Evolutionary conservation across 1,140 invertebrate genomes (phyloP), one percentile per base, ranked within the genome.

Genomic region (Lepidotrigona ventralis): DNA sequence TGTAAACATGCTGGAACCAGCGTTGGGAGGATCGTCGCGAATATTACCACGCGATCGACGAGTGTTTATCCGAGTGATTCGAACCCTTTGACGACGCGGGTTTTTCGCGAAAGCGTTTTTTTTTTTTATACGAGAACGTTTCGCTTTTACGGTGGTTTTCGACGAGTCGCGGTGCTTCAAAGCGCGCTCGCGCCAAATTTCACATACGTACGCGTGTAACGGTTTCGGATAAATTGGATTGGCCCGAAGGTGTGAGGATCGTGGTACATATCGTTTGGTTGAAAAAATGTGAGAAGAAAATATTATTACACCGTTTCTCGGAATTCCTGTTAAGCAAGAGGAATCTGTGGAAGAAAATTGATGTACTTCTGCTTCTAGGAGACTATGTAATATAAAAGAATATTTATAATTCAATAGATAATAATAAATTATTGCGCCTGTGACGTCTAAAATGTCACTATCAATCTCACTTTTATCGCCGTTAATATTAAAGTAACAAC

Each of bases 21-120:
- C 53, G 19, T 12, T 11, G 12, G 11, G 29, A 29, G 19, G 2
- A 3, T 66, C 23, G 14, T 19, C 14, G 29, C 23, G 51, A 54
- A 75, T 75, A 81, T 75, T 81, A 81, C 60, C 54, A 81, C 23
- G 15, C 23, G 60, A 69, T 56, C 39, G 77, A 56, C 51, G 51
- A 63, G 70, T 54, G 46, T 74, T 81, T 68, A 46, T 51, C 71
- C 58, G 29, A 54, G 66, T 75, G 71, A 66, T 75, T 63, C 15
- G 21, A 12, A 4, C 33, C 29, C 58, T 74, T 74, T 64, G 58
- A 74, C 11, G 23, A 26, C 12, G 9, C 26, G 2, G n/a, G 3
- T 39, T 46, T 69, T 54, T 39, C 21, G 5, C 1, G 14, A 17
- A 56, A 54, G 19, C 51, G 26, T 29, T 78, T 33, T 33, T 33